A percentile compares a stretch with the other conserved stretches of the same genome.
Evolutionary conservation across 92 coral and sea anemone genomes (phyloP).

Genomic region (Pocillopora grandis): DNA sequence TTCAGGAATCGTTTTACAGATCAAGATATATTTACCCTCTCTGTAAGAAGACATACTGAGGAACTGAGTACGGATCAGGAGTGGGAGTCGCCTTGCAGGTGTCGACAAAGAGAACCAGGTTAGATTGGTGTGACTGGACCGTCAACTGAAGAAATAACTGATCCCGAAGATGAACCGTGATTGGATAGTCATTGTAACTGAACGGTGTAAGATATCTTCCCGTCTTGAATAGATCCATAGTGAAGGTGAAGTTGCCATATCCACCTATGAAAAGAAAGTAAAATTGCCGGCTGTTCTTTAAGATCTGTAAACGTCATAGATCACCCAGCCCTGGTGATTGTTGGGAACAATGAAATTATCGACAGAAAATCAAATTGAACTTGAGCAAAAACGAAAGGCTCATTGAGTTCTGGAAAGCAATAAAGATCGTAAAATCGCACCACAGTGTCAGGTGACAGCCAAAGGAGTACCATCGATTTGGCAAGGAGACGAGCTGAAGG

Average conservation of each 20-base stretch:
- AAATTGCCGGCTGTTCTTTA: not conserved
- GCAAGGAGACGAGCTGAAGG: too few relatives aligned
- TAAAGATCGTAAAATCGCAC: too few relatives aligned
- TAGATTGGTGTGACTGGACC: constrained; percentile 39
- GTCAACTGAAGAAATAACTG: constrained; percentile 39
- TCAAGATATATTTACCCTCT: constrained; percentile 41
- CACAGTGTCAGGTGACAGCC: too few relatives aligned
- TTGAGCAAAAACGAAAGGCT: too few relatives aligned
- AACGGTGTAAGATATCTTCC: constrained; percentile 27
- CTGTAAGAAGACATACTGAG: constrained; percentile 46
- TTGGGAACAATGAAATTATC: too few relatives aligned
- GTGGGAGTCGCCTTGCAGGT: constrained; percentile 51
- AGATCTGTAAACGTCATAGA: not conserved
- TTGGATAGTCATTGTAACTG: constrained; percentile 37
- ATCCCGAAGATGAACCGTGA: constrained; percentile 35
- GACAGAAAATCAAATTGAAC: too few relatives aligned
- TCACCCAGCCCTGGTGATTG: too few relatives aligned
- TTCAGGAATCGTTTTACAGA: too few relatives aligned
- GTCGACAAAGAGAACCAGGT: constrained; percentile 49
- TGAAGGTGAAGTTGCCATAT: constrained; percentile 54
- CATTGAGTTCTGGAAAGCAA: too few relatives aligned
- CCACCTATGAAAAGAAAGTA: constrained; percentile 31
- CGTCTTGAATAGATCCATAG: constrained; percentile 44
- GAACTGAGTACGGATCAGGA: constrained; percentile 34
- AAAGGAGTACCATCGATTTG: too few relatives aligned